Evolutionary conservation across 2,888 invertebrate species (phyloP).

Genomic region (Heliconius charithonia): DNA sequence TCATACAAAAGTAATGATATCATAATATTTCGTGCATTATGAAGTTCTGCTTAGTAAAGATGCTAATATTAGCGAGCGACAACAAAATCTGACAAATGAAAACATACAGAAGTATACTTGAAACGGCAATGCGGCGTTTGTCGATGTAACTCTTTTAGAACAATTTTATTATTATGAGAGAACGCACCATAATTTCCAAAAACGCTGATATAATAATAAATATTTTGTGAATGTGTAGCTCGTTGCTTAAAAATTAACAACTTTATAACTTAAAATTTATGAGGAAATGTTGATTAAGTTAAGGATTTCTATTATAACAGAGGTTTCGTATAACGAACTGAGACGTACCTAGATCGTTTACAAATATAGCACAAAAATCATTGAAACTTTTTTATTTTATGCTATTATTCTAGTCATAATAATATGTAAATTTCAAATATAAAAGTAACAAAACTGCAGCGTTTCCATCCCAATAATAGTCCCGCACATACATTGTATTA

Average conservation of each 20-base stretch:
- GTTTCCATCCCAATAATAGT: not conserved
- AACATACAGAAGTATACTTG: slow-evolving; percentile 30
- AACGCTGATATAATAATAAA: not conserved
- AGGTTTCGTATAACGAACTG: too few species aligned
- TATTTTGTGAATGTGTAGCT: not conserved
- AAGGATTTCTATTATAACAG: too few species aligned
- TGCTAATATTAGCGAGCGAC: slow-evolving; percentile 33
- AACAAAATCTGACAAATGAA: slow-evolving; percentile 39
- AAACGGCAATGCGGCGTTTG: not conserved
- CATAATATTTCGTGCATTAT: slow-evolving; percentile 45
- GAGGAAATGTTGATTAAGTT: too few species aligned
- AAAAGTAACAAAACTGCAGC: not conserved
- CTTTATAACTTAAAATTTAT: too few species aligned
- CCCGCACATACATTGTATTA: slow-evolving; percentile 37
- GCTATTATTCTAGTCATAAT: not conserved
- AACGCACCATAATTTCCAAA: not conserved
- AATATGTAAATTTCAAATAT: not conserved
- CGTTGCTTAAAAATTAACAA: too few species aligned
- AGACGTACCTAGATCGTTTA: too few species aligned
- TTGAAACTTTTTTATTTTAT: too few species aligned
- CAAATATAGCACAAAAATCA: too few species aligned
- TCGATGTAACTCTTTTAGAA: too few species aligned
- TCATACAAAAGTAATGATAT: slow-evolving; percentile 37
- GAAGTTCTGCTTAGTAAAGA: slow-evolving; percentile 42
- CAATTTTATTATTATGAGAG: not conserved